Conservation (phyloP, 1,140 invertebrate species). For the Brachionus calyciflorus region DNA sequence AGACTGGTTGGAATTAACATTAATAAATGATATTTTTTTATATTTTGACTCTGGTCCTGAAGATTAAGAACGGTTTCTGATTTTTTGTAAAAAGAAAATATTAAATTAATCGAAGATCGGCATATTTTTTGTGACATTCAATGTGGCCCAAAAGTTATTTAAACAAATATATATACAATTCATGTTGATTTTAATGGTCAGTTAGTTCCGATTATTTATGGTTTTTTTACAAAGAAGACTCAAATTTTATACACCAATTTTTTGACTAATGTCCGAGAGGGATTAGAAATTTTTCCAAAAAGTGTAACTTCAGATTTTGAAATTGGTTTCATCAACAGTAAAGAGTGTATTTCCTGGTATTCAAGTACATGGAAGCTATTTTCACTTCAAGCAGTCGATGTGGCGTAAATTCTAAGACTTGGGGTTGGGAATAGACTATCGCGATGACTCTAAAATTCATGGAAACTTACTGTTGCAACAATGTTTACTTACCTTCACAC, state of each 20-base stretch:
- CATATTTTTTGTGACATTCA: too few species aligned
- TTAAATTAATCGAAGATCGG: too few species aligned
- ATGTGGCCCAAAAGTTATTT: too few species aligned
- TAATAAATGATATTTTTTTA: too few species aligned
- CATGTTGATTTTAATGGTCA: too few species aligned
- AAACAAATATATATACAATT: too few species aligned
- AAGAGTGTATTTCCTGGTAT: not conserved
- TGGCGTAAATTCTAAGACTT: not conserved
- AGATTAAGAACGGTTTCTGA: too few species aligned
- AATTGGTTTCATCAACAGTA: not conserved
- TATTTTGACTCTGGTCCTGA: too few species aligned
- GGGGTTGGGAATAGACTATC: not conserved
- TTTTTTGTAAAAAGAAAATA: too few species aligned
- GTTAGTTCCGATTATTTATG: too few species aligned
- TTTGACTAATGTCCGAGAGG: not conserved
- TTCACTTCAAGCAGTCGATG: not conserved
- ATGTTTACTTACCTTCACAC: not conserved
- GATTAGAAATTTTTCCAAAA: not conserved
- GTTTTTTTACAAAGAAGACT: not conserved
- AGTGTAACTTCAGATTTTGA: not conserved
- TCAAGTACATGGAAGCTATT: not conserved
- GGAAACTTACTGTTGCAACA: not conserved
- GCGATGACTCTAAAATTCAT: not conserved
- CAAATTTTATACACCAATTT: not conserved
- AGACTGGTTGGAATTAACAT: too few species aligned